Evolutionary conservation across 2,113 vertebrate genomes (phyloP), one percentile per base, ranked within the genome.

Genomic region (Elephas maximus): DNA sequence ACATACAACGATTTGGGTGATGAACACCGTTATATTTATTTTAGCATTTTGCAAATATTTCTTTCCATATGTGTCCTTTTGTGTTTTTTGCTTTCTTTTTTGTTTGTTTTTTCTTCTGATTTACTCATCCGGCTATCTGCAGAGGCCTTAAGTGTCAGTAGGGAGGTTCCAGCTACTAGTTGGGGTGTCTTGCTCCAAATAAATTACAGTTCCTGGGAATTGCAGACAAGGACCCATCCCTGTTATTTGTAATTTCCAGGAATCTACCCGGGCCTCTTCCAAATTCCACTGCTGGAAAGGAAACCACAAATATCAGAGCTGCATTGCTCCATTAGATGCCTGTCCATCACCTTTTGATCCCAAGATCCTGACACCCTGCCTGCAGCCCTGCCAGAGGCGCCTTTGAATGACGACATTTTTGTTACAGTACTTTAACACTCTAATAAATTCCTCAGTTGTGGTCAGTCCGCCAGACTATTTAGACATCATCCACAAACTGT

Each of bases 261-360:
- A 98, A 98, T 86, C n/a, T 11, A 69, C 69, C 11, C 26, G 3
- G 63, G n/a, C 44, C 62, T 80, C 77, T 96, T 86, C 53, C 62
- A 44, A 62, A 97, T 95, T 97, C 93, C 88, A 57, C 37, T 18
- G 41, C 81, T 74, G 69, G 86, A 83, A 96, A 83, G 93, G 80
- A 97, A 97, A 94, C 93, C 87, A 28, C 86, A 95, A 79, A 80
- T 87, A 78, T 83, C 93, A 77, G 90, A 65, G 62, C 20, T 5
- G 65, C 33, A 1, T 60, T 79, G 41, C 57, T 81, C 85, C 30
- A 37, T 94, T 28, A 90, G 90, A 96, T 53, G 87, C 33, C 86
- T 97, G 60, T 78, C 73, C 20, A 74, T 97, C 92, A 95, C 95
- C 94, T 97, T 97, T 95, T 98, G 98, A 97, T 95, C 93, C 96